Evolutionary conservation across 2,888 invertebrate species (phyloP).

Genomic region (Nemotelus nigrinus): DNA sequence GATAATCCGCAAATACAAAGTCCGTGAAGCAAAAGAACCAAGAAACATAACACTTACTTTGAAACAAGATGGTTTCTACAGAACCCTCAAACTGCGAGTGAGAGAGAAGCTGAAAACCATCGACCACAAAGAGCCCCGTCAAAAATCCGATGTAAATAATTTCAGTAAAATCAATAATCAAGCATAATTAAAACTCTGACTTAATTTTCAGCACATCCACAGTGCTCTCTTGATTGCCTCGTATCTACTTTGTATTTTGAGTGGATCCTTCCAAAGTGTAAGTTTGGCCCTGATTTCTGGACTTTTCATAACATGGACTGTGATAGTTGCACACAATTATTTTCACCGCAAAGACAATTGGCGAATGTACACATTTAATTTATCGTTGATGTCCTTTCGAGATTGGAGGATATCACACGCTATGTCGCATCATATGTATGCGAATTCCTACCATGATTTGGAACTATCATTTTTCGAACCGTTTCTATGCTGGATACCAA

Average conservation of each 20-base stretch:
- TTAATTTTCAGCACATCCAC: conserved; percentile 60
- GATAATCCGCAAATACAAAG: conserved; percentile 73
- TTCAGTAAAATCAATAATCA: not conserved
- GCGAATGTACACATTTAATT: conserved; percentile 81
- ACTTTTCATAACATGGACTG: conserved; percentile 69
- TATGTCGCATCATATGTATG: conserved; percentile 81
- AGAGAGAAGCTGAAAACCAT: conserved; percentile 68
- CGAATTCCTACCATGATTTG: conserved; percentile 80
- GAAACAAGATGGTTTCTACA: conserved; percentile 78
- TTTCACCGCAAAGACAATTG: conserved; percentile 80
- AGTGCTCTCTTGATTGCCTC: conserved; percentile 62
- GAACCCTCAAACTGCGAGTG: conserved; percentile 72
- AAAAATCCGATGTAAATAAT: conserved; percentile 60
- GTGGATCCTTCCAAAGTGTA: conserved; percentile 60
- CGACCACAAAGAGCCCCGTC: conserved; percentile 55
- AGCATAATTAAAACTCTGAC: not conserved
- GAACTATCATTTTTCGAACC: conserved; percentile 78
- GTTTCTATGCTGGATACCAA: conserved; percentile 73
- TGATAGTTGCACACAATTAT: conserved; percentile 78
- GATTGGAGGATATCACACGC: conserved; percentile 81
- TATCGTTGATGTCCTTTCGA: conserved; percentile 70
- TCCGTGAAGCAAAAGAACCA: conserved; percentile 71
- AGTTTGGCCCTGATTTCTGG: conserved; percentile 66
- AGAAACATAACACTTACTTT: conserved; percentile 80
- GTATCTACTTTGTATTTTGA: conserved; percentile 60